Evolutionary conservation across 2,888 invertebrate genomes (phyloP), one percentile per base, ranked within the genome.

Genomic region (Eupelmus urozonus): DNA sequence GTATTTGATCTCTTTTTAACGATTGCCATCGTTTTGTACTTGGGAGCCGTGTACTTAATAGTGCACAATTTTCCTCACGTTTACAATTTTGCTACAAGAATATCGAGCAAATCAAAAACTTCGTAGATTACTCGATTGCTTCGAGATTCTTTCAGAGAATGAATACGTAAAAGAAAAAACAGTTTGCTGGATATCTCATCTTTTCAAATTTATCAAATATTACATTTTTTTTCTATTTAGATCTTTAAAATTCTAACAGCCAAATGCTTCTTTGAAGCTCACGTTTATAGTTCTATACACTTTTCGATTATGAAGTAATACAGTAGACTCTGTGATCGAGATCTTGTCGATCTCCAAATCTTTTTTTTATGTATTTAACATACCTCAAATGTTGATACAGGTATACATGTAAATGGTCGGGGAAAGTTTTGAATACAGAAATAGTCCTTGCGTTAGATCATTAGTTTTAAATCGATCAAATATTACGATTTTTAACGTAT

Each of bases 1-100:
- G 95, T 98, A 75, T 99, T 99, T 91, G 99, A 99, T 92, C 93
- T 99, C 84, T 95, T 99, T 84, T 92, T 99, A 16, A 98, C 98
- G 0, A 90, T 96, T 78, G 94, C 93, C 49, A 98, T 99, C 86
- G 91, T 95, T 45, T 92, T 93, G 27, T 99, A 99, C 90, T 92
- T 99, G 72, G 92, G 93, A n/a, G 86, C 94, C 4, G 93, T 98
- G n/a, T 98, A 97, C 90, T 92, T 96, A 84, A 91, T 94, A 13
- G 93, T 97, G 78, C 94, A 94, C 81, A 90, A 93, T 82, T 95
- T 95, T 87, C 93, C 95, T 11, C 86, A 90, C 4, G 90, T 94
- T 80, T 95, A 95, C 88, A 91, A 91, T 1, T 90, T 93, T 67
- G 92, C 93, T 81, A 87, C 86, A 5, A 86, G 83, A 78, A 81